Evolutionary conservation across 2,888 invertebrate species (phyloP), one percentile per base, ranked within the genome.

Genomic region (Timema cristinae): DNA sequence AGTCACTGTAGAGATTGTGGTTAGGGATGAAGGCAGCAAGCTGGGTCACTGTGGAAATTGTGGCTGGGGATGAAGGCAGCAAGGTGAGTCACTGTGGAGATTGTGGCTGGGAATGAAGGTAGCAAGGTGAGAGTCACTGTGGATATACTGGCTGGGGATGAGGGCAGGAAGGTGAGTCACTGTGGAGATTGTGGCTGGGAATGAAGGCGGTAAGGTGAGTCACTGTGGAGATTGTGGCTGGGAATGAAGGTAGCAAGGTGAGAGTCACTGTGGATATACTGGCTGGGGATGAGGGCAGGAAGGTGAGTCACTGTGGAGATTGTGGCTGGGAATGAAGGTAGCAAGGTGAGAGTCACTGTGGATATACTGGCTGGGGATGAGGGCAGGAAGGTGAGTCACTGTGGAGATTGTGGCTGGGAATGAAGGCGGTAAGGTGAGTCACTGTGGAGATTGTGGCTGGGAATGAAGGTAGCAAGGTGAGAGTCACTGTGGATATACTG

Each of bases 301-400:
- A 80, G 69, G 77, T 82, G 10, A 81, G 81, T 82, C 73, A 82
- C 81, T 67, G 81, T 83, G 11, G 83, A 84, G 77, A 80, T 83
- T 49, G 80, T 82, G 11, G 79, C 78, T 16, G 81, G 80, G 49
- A 79, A 80, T 4, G 32, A 32, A 32, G 32, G 4, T 4, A 32
- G 32, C 32, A 32, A 32, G 32, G 2, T 32, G 32, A n/a, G n/a
- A 32, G 32, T 32, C 32, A 32, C 1, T 32, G 32, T 32, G 32
- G 32, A 32, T 1, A 32, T 32, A 2, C 2, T 32, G 32, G 32
- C 32, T 16, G 77, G 79, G 13, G 79, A 79, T 50, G 81, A 82
- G 66, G 80, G 81, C 67, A 78, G 80, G 69, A 77, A 82, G 10
- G 81, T 81, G 52, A 69, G 81, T 82, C 73, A 82, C 81, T 67